A percentile compares a stretch with the other conserved stretches of the same genome.
phyloP scores from a whole-genome alignment of 53 echinoderm and acorn worm species.

The Henricia sp. region DNA sequence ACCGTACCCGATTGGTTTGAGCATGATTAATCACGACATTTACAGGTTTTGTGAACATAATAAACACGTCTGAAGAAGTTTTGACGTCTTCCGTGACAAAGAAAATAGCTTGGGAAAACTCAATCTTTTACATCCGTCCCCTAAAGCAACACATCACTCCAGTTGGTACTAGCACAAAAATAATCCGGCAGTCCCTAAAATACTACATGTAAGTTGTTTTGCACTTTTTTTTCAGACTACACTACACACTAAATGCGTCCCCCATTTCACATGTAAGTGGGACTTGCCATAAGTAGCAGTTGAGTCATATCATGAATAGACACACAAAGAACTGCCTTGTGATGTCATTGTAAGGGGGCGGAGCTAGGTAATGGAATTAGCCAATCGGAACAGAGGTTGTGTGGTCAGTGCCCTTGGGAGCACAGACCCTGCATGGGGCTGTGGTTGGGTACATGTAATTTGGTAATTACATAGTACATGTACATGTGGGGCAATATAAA shows the following conservation, averaged over 20 bases:
- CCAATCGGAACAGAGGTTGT: conserved; percentile 11
- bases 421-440: no score
- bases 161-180: not conserved
- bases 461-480: no score
- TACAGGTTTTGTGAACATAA: no score
- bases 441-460: no score
- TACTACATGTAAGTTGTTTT: no score
- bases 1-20: no score
- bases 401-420: conserved; percentile 48
- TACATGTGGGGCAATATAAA: no score
- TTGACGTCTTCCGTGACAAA: not conserved
- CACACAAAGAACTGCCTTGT: conserved; percentile 52
- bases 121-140: not conserved
- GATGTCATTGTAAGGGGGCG: conserved; percentile 50
- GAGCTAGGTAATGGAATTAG: conserved; percentile 1
- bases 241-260: not conserved
- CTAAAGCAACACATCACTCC: not conserved
- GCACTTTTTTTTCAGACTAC: not conserved
- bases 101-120: not conserved
- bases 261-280: conserved; percentile 7
- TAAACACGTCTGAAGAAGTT: not conserved
- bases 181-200: not conserved
- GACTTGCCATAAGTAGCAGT: conserved; percentile 1
- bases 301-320: conserved; percentile 38
- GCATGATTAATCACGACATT: no score